Evolutionary conservation across 2,113 vertebrate species (phyloP), one percentile per base, ranked within the genome.

Genomic region (Sula dactylatra): DNA sequence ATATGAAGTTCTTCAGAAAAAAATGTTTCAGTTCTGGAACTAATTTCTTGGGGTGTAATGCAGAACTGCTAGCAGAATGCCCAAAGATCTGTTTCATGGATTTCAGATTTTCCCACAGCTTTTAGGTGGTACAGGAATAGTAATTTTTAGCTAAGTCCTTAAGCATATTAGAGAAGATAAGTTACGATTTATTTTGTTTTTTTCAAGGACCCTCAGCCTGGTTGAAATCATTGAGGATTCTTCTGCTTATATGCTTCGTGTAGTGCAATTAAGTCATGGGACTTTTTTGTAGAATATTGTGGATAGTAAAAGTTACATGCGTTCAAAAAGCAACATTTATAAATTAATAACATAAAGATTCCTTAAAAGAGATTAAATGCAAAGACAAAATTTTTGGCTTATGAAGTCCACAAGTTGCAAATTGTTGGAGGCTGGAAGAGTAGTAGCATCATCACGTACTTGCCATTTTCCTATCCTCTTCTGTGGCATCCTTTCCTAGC

Each of bases 341-440:
- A 85, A 74, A 93, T 80, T 82, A 8, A 50, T 42, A 6, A 59
- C 12, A 29, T 54, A 70, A 65, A 84, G 8, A 38, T 67, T 45
- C 14, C 18, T 83, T 69, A 42, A 54, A 69, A 77, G 26, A 7
- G 42, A 74, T 31, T 66, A 56, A 40, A 74, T 36, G 10, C 5
- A 62, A 76, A 82, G 31, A 21, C 14, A 85, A 73, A 92, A 79
- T 16, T 15, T 93, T 77, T 58, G 16, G 6, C 45, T 84, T 5
- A 18, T 72, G 17, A 59, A 80, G 13, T 76, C 40, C 27, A 34
- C 0, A 0, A n/a, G 20, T 0, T 79, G 44, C n/a, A 88, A 61
- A 61, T 52, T 22, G 6, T 9, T 36, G 64, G 64, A 52, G 24
- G 6, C 19, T 77, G 14, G 8, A 58, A 65, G 13, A 74, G 34